Evolutionary conservation across 2,797 vertebrate species (phyloP).

Genomic region (Falco columbarius): DNA sequence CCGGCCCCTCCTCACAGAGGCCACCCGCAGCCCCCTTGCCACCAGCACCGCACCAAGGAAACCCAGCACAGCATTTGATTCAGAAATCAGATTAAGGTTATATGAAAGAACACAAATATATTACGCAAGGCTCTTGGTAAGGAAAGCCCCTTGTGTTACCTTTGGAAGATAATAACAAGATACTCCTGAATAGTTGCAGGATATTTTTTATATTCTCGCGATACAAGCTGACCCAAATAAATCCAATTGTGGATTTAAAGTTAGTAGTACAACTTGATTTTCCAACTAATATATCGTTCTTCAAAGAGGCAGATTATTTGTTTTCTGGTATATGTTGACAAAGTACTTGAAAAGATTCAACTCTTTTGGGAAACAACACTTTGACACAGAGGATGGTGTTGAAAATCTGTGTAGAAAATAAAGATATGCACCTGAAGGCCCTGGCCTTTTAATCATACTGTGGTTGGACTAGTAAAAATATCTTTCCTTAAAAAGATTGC

Average conservation of each 20-base stretch:
- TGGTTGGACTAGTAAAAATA: neutral
- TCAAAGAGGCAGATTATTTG: neutral
- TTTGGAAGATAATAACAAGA: neutral
- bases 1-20: fast-evolving
- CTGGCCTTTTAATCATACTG: neutral
- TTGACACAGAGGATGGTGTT: neutral
- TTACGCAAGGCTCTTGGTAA: neutral
- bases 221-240: neutral
- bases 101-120: neutral
- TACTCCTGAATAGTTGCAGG: neutral
- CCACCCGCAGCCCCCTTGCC: neutral
- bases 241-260: neutral
- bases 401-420: neutral
- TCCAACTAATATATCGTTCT: neutral
- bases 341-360: neutral
- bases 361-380: neutral
- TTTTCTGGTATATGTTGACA: neutral
- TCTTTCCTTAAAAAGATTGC: neutral
- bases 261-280: neutral
- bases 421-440: neutral
- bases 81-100: neutral
- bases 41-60: neutral
- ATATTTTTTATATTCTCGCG: neutral
- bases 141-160: neutral
- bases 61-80: fast-evolving